These are phyloP conservation scores for Sepioteuthis lessoniana DNA, from an alignment of 2,888 invertebrate genomes.

Conservation along the genomic window DNA sequence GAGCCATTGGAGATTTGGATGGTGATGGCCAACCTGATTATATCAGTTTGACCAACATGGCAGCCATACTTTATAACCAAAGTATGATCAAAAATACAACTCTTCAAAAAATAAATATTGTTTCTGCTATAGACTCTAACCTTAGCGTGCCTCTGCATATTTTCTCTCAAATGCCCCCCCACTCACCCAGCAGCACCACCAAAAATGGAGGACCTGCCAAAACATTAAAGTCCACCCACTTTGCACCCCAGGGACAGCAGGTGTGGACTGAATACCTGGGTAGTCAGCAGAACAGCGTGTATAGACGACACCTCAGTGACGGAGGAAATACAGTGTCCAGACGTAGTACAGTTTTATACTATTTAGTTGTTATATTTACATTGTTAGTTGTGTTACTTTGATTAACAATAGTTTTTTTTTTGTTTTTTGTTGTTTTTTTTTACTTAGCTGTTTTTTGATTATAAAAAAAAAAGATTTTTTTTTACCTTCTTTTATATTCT, in stretches of 20 bases:
- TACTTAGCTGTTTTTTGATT: too few relatives aligned
- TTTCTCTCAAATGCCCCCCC: background rate
- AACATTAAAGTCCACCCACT: background rate
- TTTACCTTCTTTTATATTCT: background rate
- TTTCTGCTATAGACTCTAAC: background rate
- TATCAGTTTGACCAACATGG: conserved; percentile 15
- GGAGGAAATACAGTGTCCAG: conserved; percentile 40
- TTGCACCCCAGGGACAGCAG: background rate
- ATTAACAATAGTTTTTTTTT: background rate
- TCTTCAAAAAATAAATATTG: background rate
- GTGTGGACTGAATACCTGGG: conserved; percentile 47
- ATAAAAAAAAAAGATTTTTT: too few relatives aligned
- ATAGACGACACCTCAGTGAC: conserved; percentile 37
- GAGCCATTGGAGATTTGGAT: conserved; percentile 41
- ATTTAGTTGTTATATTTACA: conserved; percentile 23
- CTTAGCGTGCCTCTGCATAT: background rate
- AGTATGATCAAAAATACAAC: background rate
- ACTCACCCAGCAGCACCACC: background rate
- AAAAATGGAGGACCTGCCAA: background rate
- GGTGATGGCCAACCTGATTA: conserved; percentile 25
- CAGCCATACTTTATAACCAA: background rate
- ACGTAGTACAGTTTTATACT: conserved; percentile 35
- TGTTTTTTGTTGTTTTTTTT: background rate
- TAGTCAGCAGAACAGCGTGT: conserved; percentile 8
- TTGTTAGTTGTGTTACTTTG: conserved; percentile 37